phyloP scores from a whole-genome alignment of 2,888 invertebrate genomes.

The Drosophila mercatorum region DNA sequence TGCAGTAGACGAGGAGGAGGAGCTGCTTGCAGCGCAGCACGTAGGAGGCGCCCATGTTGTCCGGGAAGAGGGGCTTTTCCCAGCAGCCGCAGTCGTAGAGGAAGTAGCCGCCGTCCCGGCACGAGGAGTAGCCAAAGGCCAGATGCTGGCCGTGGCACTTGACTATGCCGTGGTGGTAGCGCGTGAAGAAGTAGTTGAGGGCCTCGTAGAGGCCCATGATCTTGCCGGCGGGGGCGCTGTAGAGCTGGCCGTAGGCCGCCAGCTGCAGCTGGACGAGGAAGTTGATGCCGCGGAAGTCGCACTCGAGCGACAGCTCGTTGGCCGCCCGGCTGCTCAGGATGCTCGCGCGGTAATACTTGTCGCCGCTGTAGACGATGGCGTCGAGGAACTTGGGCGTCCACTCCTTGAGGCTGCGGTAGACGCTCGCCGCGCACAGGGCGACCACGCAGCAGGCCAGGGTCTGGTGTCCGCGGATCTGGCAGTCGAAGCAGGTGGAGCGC shows the following conservation, averaged over 20 bases:
- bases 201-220: conserved; percentile 88
- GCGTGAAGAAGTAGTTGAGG: conserved; percentile 87
- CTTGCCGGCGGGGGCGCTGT: conserved; percentile 79
- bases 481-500: conserved; percentile 86
- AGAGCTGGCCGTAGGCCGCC: conserved; percentile 87
- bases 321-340: conserved; percentile 84
- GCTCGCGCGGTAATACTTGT: conserved; percentile 86
- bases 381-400: conserved; percentile 88
- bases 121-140: conserved; percentile 85
- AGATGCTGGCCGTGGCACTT: conserved; percentile 86
- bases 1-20: conserved; percentile 87
- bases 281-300: conserved; percentile 86
- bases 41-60: conserved; percentile 87
- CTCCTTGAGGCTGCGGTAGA: conserved; percentile 86
- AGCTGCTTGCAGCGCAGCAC: conserved; percentile 87
- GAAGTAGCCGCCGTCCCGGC: conserved; percentile 86
- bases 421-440: conserved; percentile 86
- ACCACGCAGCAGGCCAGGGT: conserved; percentile 87
- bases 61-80: conserved; percentile 87
- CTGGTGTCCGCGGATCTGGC: conserved; percentile 87
- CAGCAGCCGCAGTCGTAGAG: conserved; percentile 88
- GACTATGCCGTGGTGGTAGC: conserved; percentile 86
- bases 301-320: conserved; percentile 86
- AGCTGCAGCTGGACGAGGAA: conserved; percentile 86
- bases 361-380: conserved; percentile 87